Percentiles rank a stretch among this genome's conserved stretches.
Conservation (phyloP, 2,113 vertebrate species). For the Dinomys branickii region DNA sequence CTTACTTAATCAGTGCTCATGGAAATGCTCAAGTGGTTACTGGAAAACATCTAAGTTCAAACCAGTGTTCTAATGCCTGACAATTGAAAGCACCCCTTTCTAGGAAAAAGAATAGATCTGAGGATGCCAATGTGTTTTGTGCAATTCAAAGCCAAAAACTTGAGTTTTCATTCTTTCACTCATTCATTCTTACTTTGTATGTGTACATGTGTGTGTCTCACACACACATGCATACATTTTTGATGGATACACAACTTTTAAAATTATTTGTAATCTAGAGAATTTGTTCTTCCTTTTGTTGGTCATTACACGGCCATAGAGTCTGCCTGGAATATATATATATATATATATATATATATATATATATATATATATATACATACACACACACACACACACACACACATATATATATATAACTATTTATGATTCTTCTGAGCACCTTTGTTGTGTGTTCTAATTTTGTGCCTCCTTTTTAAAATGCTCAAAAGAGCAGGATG, state of each 20-base stretch:
- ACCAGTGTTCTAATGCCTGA: not conserved
- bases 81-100: not conserved
- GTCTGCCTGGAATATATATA: too few species aligned
- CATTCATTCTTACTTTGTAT: not conserved
- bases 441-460: slow-evolving; percentile 53
- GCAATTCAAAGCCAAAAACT: not conserved
- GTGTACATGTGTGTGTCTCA: not conserved
- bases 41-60: not conserved
- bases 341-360: too few species aligned
- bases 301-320: not conserved
- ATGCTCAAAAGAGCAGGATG: slow-evolving; percentile 4
- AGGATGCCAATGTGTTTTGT: not conserved
- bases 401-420: not conserved
- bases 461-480: slow-evolving; percentile 44
- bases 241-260: not conserved
- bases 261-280: slow-evolving; percentile 2
- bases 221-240: not conserved
- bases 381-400: too few species aligned
- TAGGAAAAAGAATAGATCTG: not conserved
- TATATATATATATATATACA: too few species aligned
- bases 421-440: not conserved
- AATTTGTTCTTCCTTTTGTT: slow-evolving; percentile 31
- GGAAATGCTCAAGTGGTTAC: not conserved
- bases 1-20: not conserved
- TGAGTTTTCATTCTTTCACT: not conserved